These are phyloP conservation scores for Anagyrus pseudococci DNA, from an alignment of 2,888 invertebrate species.

Conservation along the genomic window DNA sequence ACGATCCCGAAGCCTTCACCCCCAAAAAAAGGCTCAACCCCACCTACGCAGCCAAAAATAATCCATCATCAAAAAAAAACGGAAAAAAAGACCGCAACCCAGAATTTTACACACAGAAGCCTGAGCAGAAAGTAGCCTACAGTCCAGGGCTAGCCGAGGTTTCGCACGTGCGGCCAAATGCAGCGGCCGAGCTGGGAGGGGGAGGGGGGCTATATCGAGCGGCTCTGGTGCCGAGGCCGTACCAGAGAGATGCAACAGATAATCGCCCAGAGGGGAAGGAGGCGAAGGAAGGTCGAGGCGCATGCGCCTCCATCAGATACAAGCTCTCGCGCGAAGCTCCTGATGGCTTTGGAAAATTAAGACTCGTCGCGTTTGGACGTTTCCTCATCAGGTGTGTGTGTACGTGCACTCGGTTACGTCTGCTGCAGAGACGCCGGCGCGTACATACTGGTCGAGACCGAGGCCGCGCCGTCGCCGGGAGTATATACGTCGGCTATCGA, in stretches of 20 bases:
- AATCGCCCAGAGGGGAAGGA: too few relatives aligned
- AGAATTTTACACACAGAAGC: background rate
- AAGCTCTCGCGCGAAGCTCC: background rate
- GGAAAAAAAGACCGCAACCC: background rate
- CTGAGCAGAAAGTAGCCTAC: background rate
- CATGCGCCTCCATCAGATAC: background rate
- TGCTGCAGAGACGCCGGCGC: too few relatives aligned
- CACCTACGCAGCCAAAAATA: background rate
- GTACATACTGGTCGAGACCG: too few relatives aligned
- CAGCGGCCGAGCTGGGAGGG: too few relatives aligned
- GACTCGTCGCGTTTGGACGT: too few relatives aligned
- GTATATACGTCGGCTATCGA: too few relatives aligned
- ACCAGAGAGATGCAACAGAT: conserved; percentile 14
- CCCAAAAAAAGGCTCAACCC: background rate
- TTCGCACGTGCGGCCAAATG: background rate
- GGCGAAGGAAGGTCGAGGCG: too few relatives aligned
- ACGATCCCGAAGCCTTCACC: too few relatives aligned
- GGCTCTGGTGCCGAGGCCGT: background rate
- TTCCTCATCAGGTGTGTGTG: background rate
- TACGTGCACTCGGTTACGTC: background rate
- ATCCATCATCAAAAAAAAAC: background rate
- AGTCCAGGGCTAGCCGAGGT: background rate
- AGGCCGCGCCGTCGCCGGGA: too few relatives aligned
- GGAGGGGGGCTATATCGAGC: background rate
- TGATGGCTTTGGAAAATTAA: too few relatives aligned